phyloP scores from a whole-genome alignment of 2,113 vertebrate species.

The Tamias sibiricus region DNA sequence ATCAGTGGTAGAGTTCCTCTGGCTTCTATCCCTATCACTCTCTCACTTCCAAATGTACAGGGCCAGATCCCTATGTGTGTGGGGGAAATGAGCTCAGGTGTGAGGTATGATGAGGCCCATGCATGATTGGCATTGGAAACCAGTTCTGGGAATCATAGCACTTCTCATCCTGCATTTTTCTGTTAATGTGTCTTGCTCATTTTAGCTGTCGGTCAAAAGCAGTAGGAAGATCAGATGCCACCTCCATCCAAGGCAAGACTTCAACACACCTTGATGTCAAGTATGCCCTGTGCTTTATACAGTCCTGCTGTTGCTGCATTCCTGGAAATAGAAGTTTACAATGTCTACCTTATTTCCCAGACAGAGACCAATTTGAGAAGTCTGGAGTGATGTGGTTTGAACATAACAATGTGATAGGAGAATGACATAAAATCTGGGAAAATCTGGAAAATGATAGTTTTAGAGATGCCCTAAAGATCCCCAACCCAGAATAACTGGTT shows the following conservation, averaged over 20 bases:
- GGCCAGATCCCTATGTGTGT: neutral
- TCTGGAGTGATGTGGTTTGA: conserved; percentile 15
- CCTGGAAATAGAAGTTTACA: neutral
- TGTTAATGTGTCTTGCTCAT: neutral
- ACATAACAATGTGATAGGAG: conserved; percentile 2
- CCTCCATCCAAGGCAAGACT: neutral
- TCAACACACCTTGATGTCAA: neutral
- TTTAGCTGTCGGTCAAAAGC: neutral
- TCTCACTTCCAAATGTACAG: neutral
- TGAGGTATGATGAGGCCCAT: neutral
- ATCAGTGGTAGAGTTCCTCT: neutral
- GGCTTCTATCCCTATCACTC: neutral
- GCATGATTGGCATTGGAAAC: neutral
- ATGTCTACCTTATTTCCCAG: neutral
- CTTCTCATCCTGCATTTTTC: neutral
- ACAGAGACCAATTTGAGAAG: neutral
- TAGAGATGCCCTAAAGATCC: neutral
- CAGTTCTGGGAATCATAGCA: neutral
- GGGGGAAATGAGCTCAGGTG: neutral
- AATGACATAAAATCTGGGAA: conserved; percentile 6
- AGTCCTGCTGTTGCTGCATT: neutral
- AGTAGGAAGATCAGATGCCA: neutral
- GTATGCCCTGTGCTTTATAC: neutral
- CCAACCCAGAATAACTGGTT: neutral
- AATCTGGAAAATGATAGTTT: conserved; percentile 12